Base-by-base conservation (phyloP, 1,140 invertebrate species). In the Mizuhopecten yessoensis region DNA sequence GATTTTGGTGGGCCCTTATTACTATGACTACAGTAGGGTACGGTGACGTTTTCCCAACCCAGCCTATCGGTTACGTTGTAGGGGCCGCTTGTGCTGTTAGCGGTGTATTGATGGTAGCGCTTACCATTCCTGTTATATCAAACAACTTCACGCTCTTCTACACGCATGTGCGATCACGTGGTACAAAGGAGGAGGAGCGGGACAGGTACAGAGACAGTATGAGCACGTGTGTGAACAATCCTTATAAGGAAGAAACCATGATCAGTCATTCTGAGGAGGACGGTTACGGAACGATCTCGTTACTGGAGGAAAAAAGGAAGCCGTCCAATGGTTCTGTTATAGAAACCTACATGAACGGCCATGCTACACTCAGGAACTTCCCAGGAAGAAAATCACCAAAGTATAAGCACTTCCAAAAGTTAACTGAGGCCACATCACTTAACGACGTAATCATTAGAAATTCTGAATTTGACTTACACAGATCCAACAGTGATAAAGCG, bases 1-100 rank as follows among this genome's bases (percentile, higher is more conserved):
- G 96, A 36, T 97, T 97, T 90, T 97, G 97, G 97, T 97, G 97
- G 97, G 96, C 97, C n/a, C 95, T 97, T 86, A 97, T 97, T 90
- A 97, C 97, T 87, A 97, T 97, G 97, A 97, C 97, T 33, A 97
- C 96, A n/a, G 96, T 97, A 0, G 97, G 97, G 0, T 97, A 97
- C 91, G 97, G 97, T 33, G 97, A 97, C 91, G 94, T 95, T 29
- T 95, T 93, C 88, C 96, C 96, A 0, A 94, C 88, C 13, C 94
- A 94, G 0, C 92, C 95, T 11, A 88, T 95, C 89, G 99, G 99
- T 17, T 96, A 96, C 89, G 89, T 96, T 33, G 94, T 96, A 42
- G 96, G 96, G 13, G 93, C 94, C 17, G 93, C 91, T n/a, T 96
- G 95, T 90, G 94, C 95, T n/a, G 94, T 96, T 0, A 94, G 94